phyloP scores from a whole-genome alignment of 2,888 invertebrate genomes.

The Ptycholaimellus sp. region DNA sequence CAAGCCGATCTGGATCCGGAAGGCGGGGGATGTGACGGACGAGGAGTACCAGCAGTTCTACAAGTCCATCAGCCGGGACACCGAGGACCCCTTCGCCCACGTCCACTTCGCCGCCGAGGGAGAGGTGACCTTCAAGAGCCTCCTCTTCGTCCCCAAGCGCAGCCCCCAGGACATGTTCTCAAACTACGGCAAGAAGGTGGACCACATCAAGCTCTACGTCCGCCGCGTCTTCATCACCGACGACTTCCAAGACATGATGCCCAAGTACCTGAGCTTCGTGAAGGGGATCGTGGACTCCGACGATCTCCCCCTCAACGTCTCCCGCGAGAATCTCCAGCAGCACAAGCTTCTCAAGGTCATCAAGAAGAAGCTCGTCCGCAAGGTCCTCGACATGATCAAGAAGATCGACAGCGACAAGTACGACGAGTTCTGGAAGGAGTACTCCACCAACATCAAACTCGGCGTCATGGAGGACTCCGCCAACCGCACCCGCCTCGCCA shows the following conservation, averaged over 20 bases:
- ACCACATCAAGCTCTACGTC: slow-evolving; percentile 68
- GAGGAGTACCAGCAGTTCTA: slow-evolving; percentile 79
- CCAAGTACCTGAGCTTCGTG: slow-evolving; percentile 79
- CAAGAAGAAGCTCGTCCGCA: slow-evolving; percentile 90
- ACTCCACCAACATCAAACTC: slow-evolving; percentile 82
- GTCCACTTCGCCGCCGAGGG: slow-evolving; percentile 92
- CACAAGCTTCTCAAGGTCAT: slow-evolving; percentile 95
- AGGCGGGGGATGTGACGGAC: slow-evolving; percentile 30
- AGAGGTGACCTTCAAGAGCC: slow-evolving; percentile 90
- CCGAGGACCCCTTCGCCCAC: slow-evolving; percentile 19
- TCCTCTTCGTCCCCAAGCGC: slow-evolving; percentile 68
- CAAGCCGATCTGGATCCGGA: slow-evolving; percentile 95
- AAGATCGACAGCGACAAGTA: slow-evolving; percentile 71
- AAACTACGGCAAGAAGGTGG: slow-evolving; percentile 72
- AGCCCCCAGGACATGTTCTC: slow-evolving; percentile 83
- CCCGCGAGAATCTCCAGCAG: slow-evolving; percentile 88
- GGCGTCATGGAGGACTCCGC: slow-evolving; percentile 92
- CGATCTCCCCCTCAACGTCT: slow-evolving; percentile 89
- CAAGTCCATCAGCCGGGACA: slow-evolving; percentile 58
- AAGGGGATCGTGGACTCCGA: slow-evolving; percentile 94
- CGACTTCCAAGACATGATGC: slow-evolving; percentile 98
- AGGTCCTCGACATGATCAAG: slow-evolving; percentile 89
- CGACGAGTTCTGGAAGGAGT: slow-evolving; percentile 91
- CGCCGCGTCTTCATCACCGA: slow-evolving; percentile 96
- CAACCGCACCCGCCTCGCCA: slow-evolving; percentile 79